Base-by-base conservation (phyloP, 1,140 invertebrate genomes). In the Lasioglossum baleicum region DNA sequence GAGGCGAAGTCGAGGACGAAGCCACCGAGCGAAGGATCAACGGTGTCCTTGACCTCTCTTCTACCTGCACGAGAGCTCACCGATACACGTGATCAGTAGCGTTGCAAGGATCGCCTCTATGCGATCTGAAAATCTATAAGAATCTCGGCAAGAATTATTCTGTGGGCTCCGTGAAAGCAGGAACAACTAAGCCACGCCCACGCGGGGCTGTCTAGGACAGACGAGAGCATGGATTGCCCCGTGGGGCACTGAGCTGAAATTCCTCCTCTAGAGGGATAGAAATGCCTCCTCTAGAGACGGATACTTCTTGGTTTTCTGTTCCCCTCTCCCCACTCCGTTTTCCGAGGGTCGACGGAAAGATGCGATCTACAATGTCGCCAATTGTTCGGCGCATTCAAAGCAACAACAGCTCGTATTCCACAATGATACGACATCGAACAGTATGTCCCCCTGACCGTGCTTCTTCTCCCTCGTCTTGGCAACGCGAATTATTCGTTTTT, bases 21-120 rank as follows among this genome's bases (percentile, higher is more conserved):
- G 44, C 15, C 17, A 58, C 70, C 44, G n/a, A 63, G 72, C 5
- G 48, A 61, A 53, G 22, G 75, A n/a, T 75, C 82, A 48, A 63
- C 75, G 58, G 22, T 80, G 75, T 75, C 73, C 83, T 84, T 84
- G 69, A 80, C 80, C 80, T 64, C 48, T 22, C 40, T 44, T 64
- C 48, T 69, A 61, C 44, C 51, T 81, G 2, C 66, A 15, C 40
- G 26, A 68, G 44, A 31, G 31, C 20, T 31, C 44, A 35, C 20
- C 51, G 63, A 70, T 64, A 51, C 61, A 51, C 17, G 22, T 31
- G 48, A 75, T 26, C 35, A 20, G 31, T 53, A 48, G 53, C 67
- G 48, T 63, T 26, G 71, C 75, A 71, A 17, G 31, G 40, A 17
- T 60, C 17, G 35, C 48, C 67, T 26, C 31, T 22, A 35, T 35